phyloP scores from a whole-genome alignment of 2,113 vertebrate species.

The Grallaria varia region DNA sequence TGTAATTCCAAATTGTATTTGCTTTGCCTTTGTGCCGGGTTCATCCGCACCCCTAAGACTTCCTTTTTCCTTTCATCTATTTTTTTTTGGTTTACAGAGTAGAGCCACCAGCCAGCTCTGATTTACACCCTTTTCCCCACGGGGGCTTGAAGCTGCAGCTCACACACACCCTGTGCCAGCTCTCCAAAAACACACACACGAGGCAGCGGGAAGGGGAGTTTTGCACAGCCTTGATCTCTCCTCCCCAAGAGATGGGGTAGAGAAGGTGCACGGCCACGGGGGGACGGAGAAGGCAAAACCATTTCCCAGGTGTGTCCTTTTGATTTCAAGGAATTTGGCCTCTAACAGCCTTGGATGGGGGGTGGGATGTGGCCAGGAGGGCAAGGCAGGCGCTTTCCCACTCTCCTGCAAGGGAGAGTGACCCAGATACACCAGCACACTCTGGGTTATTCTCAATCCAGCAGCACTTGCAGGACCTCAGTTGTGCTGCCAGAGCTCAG shows the following conservation, averaged over 20 bases:
- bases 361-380: accelerated
- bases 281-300: not conserved
- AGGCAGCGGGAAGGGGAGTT: not conserved
- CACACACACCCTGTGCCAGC: not conserved
- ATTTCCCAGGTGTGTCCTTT: not conserved
- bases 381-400: not conserved
- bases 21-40: not conserved
- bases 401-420: not conserved
- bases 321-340: not conserved
- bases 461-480: not conserved
- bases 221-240: not conserved
- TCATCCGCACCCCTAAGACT: not conserved
- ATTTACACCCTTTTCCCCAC: not conserved
- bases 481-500: not conserved
- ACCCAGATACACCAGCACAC: not conserved
- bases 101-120: not conserved
- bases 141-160: not conserved
- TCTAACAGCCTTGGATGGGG: not conserved
- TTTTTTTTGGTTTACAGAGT: not conserved
- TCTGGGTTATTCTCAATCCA: not conserved
- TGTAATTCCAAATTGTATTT: not conserved
- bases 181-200: not conserved
- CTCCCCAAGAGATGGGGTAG: not conserved
- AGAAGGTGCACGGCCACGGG: not conserved
- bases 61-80: not conserved